Evolutionary conservation across 2,888 invertebrate genomes (phyloP).

Genomic region (Apantesis nais): DNA sequence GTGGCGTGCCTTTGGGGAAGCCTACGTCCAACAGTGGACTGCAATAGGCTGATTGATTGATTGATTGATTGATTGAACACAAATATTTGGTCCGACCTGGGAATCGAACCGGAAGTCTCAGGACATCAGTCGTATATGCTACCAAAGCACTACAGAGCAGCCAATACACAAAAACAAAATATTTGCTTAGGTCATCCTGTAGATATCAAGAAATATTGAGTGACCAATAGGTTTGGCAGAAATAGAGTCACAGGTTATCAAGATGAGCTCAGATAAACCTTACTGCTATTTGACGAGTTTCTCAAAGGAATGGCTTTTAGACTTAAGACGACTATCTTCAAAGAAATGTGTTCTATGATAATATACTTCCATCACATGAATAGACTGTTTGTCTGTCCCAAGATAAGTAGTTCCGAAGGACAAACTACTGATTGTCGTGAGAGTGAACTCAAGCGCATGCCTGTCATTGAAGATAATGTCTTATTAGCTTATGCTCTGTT

Average conservation of each 20-base stretch:
- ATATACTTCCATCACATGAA: constrained; percentile 17
- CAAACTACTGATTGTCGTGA: constrained; percentile 31
- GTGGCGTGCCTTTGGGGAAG: no score
- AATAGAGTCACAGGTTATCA: background rate
- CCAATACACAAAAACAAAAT: no score
- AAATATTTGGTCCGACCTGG: no score
- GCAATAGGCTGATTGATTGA: no score
- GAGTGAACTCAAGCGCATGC: constrained; percentile 20
- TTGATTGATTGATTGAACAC: no score
- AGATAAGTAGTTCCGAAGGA: constrained; percentile 17
- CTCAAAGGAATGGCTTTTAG: background rate
- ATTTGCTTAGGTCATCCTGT: no score
- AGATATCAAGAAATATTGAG: background rate
- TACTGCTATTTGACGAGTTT: background rate
- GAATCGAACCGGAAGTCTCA: no score
- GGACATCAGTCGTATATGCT: no score
- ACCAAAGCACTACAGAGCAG: no score
- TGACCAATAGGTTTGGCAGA: background rate
- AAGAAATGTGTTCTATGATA: background rate
- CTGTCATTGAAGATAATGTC: background rate
- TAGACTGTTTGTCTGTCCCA: constrained; percentile 21
- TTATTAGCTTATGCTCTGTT: background rate
- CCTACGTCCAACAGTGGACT: no score
- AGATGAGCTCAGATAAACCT: background rate
- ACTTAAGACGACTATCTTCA: background rate